These are phyloP conservation scores for Cenopis cana DNA, from an alignment of 2,888 invertebrate species.

Conservation along the genomic window DNA sequence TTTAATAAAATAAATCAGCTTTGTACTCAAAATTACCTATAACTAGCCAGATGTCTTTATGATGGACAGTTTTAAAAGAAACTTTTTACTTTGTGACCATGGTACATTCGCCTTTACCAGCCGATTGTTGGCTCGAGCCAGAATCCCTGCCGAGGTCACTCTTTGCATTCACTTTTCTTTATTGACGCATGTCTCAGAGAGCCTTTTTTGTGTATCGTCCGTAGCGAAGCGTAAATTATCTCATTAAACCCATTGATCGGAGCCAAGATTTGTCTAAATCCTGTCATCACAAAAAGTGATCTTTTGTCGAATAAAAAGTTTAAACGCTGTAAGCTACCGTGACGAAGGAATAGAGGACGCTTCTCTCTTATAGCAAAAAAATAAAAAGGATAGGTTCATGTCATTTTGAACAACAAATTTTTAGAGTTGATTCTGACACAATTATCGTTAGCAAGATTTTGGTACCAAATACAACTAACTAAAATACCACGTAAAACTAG, in stretches of 20 bases:
- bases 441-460: not conserved
- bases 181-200: conserved; percentile 74
- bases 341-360: conserved; percentile 17
- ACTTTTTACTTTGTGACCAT: conserved; percentile 44
- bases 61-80: not conserved
- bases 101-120: conserved; percentile 50
- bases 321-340: conserved; percentile 33
- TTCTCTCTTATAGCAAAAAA: conserved; percentile 8
- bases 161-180: conserved; percentile 63
- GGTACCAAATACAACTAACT: no score
- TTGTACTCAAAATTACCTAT: not conserved
- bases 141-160: conserved; percentile 53
- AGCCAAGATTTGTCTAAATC: conserved; percentile 54
- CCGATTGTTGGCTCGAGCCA: conserved; percentile 46
- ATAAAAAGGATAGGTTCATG: not conserved
- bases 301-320: conserved; percentile 45
- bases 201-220: conserved; percentile 65
- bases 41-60: not conserved
- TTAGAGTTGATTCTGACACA: not conserved
- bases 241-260: conserved; percentile 67
- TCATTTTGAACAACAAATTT: not conserved
- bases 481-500: no score
- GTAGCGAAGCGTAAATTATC: conserved; percentile 72
- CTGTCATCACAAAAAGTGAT: conserved; percentile 46
- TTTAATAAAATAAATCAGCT: not conserved